Conservation (phyloP, 2,113 vertebrate species). For the Galemys pyrenaicus region DNA sequence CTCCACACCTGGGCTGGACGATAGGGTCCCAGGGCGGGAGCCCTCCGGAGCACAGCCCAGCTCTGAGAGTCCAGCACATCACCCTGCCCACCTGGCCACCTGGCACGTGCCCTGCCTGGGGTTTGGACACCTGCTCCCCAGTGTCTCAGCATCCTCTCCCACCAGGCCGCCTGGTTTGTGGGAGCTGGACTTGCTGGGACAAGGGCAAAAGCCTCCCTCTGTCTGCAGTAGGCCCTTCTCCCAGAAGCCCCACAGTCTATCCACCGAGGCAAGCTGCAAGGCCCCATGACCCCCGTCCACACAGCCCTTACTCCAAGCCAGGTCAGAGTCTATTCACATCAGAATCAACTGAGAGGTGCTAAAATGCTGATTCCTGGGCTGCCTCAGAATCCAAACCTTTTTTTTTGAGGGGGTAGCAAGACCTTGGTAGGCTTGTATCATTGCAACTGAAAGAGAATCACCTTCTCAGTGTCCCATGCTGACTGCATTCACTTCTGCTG, state of each 20-base stretch:
- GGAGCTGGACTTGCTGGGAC: background rate
- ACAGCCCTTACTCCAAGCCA: background rate
- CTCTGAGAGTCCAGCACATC: background rate
- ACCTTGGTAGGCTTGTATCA: no score
- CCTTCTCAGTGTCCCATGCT: background rate
- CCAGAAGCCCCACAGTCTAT: background rate
- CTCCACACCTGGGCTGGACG: slow-evolving; percentile 5
- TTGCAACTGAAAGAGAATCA: background rate
- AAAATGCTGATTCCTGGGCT: background rate
- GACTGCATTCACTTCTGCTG: background rate
- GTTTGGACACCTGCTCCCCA: slow-evolving; percentile 56
- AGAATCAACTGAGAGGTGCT: background rate
- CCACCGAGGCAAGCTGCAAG: background rate
- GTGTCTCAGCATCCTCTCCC: slow-evolving; percentile 33
- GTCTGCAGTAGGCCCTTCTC: background rate
- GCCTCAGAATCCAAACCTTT: background rate
- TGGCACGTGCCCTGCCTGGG: background rate
- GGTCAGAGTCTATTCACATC: no score
- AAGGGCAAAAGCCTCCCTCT: background rate
- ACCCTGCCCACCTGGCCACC: slow-evolving; percentile 32
- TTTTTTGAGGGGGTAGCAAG: no score
- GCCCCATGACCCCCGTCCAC: background rate
- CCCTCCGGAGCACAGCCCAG: background rate
- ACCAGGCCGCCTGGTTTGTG: slow-evolving; percentile 11
- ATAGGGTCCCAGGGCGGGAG: background rate